Evolutionary conservation across 2,888 invertebrate species (phyloP).

Genomic region (Leucophenga maculata): DNA sequence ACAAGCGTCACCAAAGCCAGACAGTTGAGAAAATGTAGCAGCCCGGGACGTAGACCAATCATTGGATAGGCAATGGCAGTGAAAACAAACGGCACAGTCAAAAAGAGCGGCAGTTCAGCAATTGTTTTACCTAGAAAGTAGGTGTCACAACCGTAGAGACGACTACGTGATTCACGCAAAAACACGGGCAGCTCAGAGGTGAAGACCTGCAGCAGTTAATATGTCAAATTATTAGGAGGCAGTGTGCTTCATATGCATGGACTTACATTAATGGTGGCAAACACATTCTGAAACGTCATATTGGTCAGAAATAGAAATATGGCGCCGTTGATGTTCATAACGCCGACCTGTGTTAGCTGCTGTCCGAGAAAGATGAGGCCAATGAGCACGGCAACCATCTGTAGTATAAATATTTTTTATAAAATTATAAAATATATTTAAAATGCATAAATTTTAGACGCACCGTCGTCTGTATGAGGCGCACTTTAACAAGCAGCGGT

Average conservation of each 20-base stretch:
- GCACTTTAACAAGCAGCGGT: constrained; percentile 90
- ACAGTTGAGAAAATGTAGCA: constrained; percentile 81
- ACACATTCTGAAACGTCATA: constrained; percentile 96
- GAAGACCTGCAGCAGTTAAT: constrained; percentile 80
- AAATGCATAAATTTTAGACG: constrained; percentile 66
- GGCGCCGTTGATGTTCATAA: constrained; percentile 95
- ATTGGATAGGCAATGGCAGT: constrained; percentile 89
- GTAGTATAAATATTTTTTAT: constrained; percentile 19
- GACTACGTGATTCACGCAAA: constrained; percentile 88
- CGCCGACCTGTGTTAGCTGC: constrained; percentile 86
- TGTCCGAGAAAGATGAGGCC: constrained; percentile 92
- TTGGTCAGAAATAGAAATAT: constrained; percentile 91
- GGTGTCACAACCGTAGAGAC: constrained; percentile 91
- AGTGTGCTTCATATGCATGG: not conserved
- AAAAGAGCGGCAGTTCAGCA: constrained; percentile 90
- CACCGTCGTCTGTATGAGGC: constrained; percentile 90
- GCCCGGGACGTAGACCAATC: constrained; percentile 85
- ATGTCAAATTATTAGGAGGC: not conserved
- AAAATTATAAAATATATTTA: not conserved
- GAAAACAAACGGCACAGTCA: constrained; percentile 87
- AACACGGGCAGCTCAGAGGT: constrained; percentile 92
- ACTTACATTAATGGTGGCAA: constrained; percentile 92
- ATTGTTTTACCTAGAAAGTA: constrained; percentile 93
- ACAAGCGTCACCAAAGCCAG: constrained; percentile 85
- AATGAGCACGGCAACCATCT: constrained; percentile 91